Base-by-base conservation (phyloP, 2,797 vertebrate genomes). In the Pteropus rufus region DNA sequence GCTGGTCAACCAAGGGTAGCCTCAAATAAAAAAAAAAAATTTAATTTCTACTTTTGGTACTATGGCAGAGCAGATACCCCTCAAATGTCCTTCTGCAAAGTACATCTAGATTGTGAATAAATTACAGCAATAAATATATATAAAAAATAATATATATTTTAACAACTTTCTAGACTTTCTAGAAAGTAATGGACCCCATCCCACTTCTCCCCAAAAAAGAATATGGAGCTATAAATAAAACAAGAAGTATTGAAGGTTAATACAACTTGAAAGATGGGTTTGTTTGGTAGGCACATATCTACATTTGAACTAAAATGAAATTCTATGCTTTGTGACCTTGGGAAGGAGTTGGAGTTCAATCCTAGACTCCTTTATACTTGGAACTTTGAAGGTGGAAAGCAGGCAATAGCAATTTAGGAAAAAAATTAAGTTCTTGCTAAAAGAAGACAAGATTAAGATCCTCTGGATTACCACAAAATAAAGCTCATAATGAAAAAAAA, bases 181-280 rank as follows among this genome's bases (percentile, higher is more conserved):
- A 24, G 39, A 92, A 95, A 52, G 7, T 21, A 70, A 65, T 70
- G n/a, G 12, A 85, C 2, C 11, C 0, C 12, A 9, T 18, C 2
- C 4, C 2, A 3, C 29, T 12, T 34, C 2, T 11, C 2, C 29
- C 19, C 1, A 21, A n/a, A 9, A 0, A 24, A 70, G 15, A 69
- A 49, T 23, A 41, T 18, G 18, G 85, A 86, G 2, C 19, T 92
- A 3, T 79, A 69, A 79, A 85, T 21, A 26, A 88, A 91, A 70
- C 10, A 64, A 62, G 49, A 91, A 94, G 7, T 76, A 23, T 12
- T 69, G 29, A 85, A 3, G 1, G 49, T n/a, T 36, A 56, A 81
- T 58, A 31, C n/a, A 76, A 36, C 34, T 21, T 80, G n/a, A 81
- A 88, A 81, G 18, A 36, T 58, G 39, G 7, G 24, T 75, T 92